These are phyloP conservation scores for Cyanistes caeruleus DNA, from an alignment of 2,113 vertebrate species.

Conservation along the genomic window DNA sequence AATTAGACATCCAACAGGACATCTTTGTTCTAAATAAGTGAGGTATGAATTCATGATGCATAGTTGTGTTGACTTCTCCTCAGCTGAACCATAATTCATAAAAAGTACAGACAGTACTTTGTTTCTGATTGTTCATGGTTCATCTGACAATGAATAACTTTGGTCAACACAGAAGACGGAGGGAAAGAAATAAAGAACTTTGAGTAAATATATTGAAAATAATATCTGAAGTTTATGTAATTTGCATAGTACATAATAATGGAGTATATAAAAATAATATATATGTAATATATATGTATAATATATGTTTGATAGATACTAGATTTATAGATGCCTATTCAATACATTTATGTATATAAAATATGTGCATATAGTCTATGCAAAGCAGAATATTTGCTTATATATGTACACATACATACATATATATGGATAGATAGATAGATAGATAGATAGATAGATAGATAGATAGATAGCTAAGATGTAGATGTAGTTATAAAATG, in stretches of 20 bases:
- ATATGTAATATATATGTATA: not conserved
- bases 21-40: constrained; percentile 5
- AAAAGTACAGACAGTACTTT: not conserved
- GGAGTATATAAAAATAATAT: not conserved
- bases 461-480: not conserved
- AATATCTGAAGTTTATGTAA: not conserved
- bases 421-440: too few species aligned
- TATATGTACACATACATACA: not conserved
- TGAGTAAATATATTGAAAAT: not conserved
- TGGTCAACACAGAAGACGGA: not conserved
- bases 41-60: not conserved
- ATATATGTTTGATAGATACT: not conserved
- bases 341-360: not conserved
- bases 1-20: not conserved
- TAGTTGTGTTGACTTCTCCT: not conserved
- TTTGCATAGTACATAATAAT: not conserved
- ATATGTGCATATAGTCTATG: not conserved
- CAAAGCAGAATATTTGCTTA: not conserved
- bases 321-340: not conserved
- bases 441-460: not conserved
- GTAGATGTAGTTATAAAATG: not conserved
- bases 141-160: not conserved
- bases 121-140: not conserved
- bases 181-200: not conserved
- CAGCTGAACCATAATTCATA: not conserved